Conservation (phyloP, 2,888 invertebrate species). For the Halictus quadricinctus region DNA sequence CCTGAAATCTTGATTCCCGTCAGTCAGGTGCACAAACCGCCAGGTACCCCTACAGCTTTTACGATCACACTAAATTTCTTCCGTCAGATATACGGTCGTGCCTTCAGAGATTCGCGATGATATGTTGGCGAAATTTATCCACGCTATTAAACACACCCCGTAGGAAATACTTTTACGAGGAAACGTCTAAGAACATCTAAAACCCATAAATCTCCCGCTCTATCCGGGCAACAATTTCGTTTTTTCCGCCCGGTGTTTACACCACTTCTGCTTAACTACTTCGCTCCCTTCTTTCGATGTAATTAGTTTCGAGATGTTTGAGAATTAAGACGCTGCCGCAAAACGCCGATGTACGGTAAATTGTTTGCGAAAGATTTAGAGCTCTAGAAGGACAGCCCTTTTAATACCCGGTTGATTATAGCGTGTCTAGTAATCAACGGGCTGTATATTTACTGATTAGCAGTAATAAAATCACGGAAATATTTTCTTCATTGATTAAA, state of each 20-base stretch:
- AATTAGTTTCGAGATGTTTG: not conserved
- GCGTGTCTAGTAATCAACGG: not conserved
- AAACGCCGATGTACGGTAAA: not conserved
- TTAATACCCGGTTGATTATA: not conserved
- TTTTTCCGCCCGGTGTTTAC: not conserved
- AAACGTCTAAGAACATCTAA: conserved; percentile 7
- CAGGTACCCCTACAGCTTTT: conserved; percentile 12
- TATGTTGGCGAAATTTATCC: conserved; percentile 12
- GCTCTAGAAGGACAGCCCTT: not conserved
- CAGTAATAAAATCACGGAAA: not conserved
- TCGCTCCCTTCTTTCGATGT: not conserved
- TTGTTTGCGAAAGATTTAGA: not conserved
- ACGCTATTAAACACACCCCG: conserved; percentile 13
- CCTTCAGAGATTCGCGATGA: conserved; percentile 10
- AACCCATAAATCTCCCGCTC: not conserved
- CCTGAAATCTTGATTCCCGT: conserved; percentile 19
- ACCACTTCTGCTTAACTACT: not conserved
- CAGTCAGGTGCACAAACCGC: not conserved
- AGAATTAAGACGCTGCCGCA: not conserved
- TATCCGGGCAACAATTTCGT: not conserved
- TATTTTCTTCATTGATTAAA: not conserved
- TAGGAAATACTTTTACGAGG: conserved; percentile 14
- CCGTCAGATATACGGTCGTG: conserved; percentile 15
- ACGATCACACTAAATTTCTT: conserved; percentile 21
- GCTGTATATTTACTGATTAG: not conserved